Percentiles rank a stretch among this genome's conserved stretches.
phyloP scores from a whole-genome alignment of 2,797 vertebrate species.

The Cheirogaleus major region DNA sequence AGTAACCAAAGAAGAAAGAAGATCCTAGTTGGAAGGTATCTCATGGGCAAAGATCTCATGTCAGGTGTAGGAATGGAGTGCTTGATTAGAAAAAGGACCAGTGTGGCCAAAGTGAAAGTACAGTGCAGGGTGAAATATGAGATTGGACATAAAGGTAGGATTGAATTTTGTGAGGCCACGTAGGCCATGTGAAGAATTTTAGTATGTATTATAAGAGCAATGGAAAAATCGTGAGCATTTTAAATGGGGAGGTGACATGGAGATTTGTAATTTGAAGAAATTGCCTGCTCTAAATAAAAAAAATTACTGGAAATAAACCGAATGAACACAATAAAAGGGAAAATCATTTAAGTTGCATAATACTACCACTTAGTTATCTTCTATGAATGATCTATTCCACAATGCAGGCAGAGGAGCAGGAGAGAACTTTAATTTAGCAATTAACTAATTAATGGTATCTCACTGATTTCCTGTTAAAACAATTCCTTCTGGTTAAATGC shows the following conservation, averaged over 20 bases:
- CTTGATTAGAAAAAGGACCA: neutral
- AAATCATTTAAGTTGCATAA: neutral
- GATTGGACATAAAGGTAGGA: neutral
- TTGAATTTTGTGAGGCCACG: neutral
- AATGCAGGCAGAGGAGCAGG: no score
- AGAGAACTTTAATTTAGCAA: neutral
- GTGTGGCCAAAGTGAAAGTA: neutral
- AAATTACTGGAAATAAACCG: neutral
- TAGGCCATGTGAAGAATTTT: neutral
- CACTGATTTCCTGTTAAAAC: neutral
- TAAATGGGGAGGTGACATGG: neutral
- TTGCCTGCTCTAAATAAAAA: neutral
- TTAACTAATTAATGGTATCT: neutral
- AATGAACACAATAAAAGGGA: neutral
- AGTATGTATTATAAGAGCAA: neutral
- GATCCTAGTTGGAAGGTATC: neutral
- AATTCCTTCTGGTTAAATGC: neutral
- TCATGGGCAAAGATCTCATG: neutral
- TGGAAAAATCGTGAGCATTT: neutral
- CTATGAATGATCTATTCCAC: neutral
- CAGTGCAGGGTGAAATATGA: neutral
- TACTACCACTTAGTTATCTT: neutral
- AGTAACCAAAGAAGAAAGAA: neutral
- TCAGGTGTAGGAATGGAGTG: neutral
- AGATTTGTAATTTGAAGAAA: neutral